Evolutionary conservation across 2,113 vertebrate genomes (phyloP), one percentile per base, ranked within the genome.

Genomic region (Stomatorhinus ivindoensis): DNA sequence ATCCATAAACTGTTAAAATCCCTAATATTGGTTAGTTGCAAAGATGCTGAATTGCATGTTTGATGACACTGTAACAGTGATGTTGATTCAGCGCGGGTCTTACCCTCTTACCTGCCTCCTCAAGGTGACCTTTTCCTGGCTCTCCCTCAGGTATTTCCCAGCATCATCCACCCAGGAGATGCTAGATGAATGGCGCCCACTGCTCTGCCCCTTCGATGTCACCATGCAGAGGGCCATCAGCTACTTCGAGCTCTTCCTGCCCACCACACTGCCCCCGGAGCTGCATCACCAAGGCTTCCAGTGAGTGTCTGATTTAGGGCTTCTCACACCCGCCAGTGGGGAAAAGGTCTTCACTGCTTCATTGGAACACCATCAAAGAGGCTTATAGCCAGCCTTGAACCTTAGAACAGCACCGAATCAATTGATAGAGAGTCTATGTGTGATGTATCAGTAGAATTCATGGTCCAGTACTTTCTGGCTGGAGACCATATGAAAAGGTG

Each of bases 181-280:
- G 98, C 94, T 99, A 83, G 97, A 98, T 90, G 98, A 99, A 91
- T 99, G 98, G 98, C 95, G 97, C 86, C 98, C 98, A 83, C 95
- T 99, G 92, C 97, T 99, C 94, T 99, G 98, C 91, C 98, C 98
- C 1, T 99, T 99, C 93, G 98, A 99, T 91, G 97, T 98, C 92
- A 99, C 98, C 91, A 99, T 99, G 98, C 98, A 99, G 91, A 97
- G 98, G 95, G 98, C 98, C 88, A 97, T 99, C 87, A 97, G 97
- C 93, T 99, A 99, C 92, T 98, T 99, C 83, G 98, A 99, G 93
- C 95, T 99, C 44, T 99, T 99, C 93, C 96, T 99, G 88, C 98
- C 98, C 91, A 99, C 98, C 87, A 97, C 97, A 88, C 96, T 99
- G 93, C 97, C 98, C 92, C 98, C 98, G 82, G 95, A 97, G 88